These are phyloP conservation scores for Callithrix jacchus DNA, from an alignment of 2,113 vertebrate species.

Conservation along the genomic window DNA sequence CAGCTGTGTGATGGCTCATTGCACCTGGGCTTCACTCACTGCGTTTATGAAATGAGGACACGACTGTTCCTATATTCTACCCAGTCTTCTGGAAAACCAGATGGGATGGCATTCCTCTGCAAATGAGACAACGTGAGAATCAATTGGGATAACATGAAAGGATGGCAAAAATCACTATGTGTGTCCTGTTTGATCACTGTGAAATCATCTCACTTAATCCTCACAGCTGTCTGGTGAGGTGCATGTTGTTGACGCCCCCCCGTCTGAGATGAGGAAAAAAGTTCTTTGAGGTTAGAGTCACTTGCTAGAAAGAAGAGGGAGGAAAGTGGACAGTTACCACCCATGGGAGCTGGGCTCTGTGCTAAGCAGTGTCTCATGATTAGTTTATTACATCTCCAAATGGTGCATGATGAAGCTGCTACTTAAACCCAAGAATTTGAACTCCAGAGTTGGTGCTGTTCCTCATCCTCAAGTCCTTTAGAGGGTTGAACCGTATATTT, in stretches of 20 bases:
- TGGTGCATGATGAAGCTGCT: neutral
- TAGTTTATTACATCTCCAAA: neutral
- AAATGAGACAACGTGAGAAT: neutral
- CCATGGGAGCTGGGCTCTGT: neutral
- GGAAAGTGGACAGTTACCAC: neutral
- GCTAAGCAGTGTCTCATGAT: neutral
- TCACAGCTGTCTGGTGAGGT: neutral
- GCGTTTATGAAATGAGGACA: neutral
- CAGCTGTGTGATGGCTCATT: neutral
- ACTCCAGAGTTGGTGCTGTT: neutral
- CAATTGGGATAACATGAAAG: neutral
- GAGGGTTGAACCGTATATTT: neutral
- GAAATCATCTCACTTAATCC: neutral
- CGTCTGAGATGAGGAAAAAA: neutral
- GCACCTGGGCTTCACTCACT: neutral
- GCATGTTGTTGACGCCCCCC: rapidly evolving
- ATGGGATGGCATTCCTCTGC: neutral
- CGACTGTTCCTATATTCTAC: too few relatives aligned
- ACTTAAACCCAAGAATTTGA: neutral
- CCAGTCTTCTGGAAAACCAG: neutral
- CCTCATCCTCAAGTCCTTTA: neutral
- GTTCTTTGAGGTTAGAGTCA: neutral
- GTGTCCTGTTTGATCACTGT: neutral
- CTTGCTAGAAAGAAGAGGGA: neutral
- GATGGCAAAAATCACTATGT: rapidly evolving